A percentile compares a stretch with the other conserved stretches of the same genome.
These are phyloP conservation scores for Artibeus lituratus DNA, from an alignment of 2,797 vertebrate genomes.

Conservation along the genomic window DNA sequence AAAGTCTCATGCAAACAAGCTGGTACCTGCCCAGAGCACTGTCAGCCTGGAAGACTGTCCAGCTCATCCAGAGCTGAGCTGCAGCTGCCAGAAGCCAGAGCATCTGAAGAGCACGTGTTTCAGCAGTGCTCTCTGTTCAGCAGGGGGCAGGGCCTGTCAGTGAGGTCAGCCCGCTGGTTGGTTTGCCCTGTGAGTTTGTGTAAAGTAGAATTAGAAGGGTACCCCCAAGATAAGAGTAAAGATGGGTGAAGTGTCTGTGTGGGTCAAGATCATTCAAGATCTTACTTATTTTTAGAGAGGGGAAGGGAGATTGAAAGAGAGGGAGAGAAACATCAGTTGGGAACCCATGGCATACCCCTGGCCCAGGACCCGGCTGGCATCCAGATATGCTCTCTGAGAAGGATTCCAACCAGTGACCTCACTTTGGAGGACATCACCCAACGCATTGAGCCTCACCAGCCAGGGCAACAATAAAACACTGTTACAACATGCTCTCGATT, in stretches of 20 bases:
- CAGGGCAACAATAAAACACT: background rate
- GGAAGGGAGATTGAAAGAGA: no score
- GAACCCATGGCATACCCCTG: no score
- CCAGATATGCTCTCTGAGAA: no score
- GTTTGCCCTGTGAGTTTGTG: background rate
- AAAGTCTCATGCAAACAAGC: accelerated
- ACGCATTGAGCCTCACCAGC: no score
- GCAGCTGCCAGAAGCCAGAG: background rate
- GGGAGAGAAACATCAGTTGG: no score
- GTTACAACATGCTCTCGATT: no score
- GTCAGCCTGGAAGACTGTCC: accelerated
- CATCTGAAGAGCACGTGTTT: background rate
- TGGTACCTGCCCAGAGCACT: no score
- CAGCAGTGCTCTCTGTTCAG: accelerated
- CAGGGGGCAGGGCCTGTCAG: background rate
- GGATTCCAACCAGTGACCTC: no score
- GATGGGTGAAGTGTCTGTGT: background rate
- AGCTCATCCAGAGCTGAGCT: background rate
- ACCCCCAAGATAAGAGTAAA: accelerated
- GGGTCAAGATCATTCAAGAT: background rate
- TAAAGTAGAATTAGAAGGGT: background rate
- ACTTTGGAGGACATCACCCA: no score
- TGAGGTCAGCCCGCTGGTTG: background rate
- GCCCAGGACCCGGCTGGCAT: no score
- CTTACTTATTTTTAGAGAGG: no score